Base-by-base conservation (phyloP, 2,888 invertebrate genomes). In the Tolmerus cingulatus region DNA sequence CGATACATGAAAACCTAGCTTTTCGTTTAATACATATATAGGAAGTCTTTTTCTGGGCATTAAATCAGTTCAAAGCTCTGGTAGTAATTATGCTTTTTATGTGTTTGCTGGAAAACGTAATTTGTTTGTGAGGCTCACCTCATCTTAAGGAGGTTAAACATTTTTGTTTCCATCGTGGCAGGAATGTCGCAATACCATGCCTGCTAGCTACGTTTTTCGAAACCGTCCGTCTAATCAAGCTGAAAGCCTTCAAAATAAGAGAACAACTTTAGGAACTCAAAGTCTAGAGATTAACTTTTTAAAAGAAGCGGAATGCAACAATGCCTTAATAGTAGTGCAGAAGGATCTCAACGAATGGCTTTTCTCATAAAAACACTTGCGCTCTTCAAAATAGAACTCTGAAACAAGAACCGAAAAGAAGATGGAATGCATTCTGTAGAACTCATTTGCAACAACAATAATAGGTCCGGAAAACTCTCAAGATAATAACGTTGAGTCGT, bases 281-380 rank as follows among this genome's bases (percentile, higher is more conserved):
- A 79, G 79, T 51, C 40, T 79, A 30, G 27, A 79, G 46, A 46
- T 79, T 79, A 79, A 79, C 79, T 43, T 78, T 78, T 55, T 19
- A 23, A 43, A 43, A 78, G 43, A 78, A 34, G 8, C 19, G 16
- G 27, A 51, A 46, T 12, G 79, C 79, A 46, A 79, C 79, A 79
- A 79, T 79, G 14, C 30, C 51, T n/a, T 46, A 79, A 79, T 79
- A 79, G 79, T 79, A 19, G 23, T 79, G 43, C 46, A 46, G 23
- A 51, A 23, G 9, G 16, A 27, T 79, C 46, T 79, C 46, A 27
- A n/a, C 12, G 78, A 79, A 51, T 23, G 14, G 79, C 27, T 14
- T 51, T 79, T 79, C 51, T 79, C 51, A 79, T 79, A 79, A 79
- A 79, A 79, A 79, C 46, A 51, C 5, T 79, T 74, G 43, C 79